These are phyloP conservation scores for Electrona antarctica DNA, from an alignment of 2,113 vertebrate species.

Conservation along the genomic window DNA sequence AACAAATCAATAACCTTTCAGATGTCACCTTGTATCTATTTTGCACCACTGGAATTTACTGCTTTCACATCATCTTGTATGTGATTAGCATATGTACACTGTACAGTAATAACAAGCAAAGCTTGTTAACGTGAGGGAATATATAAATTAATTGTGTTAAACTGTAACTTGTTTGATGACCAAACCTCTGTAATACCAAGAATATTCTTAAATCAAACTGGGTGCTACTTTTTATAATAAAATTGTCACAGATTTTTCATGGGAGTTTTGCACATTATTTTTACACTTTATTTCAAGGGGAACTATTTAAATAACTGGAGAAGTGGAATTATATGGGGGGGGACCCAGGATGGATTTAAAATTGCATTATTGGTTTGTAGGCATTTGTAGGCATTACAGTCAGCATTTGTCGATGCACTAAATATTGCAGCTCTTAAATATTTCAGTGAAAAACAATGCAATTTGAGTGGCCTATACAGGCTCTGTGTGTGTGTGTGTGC, in stretches of 20 bases:
- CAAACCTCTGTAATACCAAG: background rate
- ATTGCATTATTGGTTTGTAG: no score
- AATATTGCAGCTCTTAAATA: no score
- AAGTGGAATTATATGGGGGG: no score
- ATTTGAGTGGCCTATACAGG: background rate
- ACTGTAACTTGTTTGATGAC: background rate
- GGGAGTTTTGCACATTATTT: background rate
- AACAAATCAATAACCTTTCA: background rate
- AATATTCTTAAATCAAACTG: background rate
- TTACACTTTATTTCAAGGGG: background rate
- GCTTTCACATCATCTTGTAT: constrained; percentile 1
- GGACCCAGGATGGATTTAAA: no score
- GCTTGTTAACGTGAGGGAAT: constrained; percentile 5
- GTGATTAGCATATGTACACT: background rate
- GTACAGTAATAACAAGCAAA: background rate
- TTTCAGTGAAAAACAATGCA: background rate
- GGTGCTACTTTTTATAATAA: background rate
- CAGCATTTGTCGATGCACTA: background rate
- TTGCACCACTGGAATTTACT: constrained; percentile 19
- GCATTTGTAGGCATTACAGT: background rate
- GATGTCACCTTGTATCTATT: constrained; percentile 3
- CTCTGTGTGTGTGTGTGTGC: no score
- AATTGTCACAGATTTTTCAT: constrained; percentile 1
- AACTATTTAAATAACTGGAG: no score
- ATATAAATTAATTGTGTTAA: background rate